Percentiles rank a stretch among this genome's conserved stretches.
Conservation (phyloP, 2,797 vertebrate species). For the Darevskia nairensis region DNA sequence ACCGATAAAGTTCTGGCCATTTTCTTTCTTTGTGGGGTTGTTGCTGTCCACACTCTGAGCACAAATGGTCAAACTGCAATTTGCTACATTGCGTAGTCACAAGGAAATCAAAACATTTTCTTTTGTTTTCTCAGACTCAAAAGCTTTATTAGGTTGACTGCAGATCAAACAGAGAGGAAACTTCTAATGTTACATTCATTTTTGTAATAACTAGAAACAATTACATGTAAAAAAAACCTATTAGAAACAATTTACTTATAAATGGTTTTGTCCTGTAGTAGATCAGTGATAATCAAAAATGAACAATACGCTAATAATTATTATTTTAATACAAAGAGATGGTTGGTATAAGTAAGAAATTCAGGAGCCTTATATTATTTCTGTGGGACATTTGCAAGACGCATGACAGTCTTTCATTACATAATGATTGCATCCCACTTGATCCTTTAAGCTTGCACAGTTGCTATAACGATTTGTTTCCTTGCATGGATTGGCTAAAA, state of each 20-base stretch:
- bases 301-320: neutral
- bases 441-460: neutral
- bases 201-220: neutral
- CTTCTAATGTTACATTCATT: neutral
- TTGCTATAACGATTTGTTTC: accelerated
- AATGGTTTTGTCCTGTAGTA: neutral
- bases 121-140: neutral
- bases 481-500: conserved; percentile 14
- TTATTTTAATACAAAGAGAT: neutral
- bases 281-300: neutral
- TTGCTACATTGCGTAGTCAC: neutral
- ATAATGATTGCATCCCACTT: neutral
- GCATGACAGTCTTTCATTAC: accelerated
- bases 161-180: neutral
- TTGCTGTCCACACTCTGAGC: neutral
- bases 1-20: too few relatives aligned
- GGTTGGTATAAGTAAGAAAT: neutral
- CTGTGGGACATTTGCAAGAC: neutral
- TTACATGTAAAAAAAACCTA: neutral
- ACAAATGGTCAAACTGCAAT: neutral
- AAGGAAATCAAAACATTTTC: neutral
- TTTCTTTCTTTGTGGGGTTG: too few relatives aligned
- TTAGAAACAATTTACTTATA: neutral
- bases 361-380: neutral
- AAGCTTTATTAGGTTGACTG: neutral